These are phyloP conservation scores for Tenodera sinensis DNA, from an alignment of 2,888 invertebrate species.

Conservation along the genomic window DNA sequence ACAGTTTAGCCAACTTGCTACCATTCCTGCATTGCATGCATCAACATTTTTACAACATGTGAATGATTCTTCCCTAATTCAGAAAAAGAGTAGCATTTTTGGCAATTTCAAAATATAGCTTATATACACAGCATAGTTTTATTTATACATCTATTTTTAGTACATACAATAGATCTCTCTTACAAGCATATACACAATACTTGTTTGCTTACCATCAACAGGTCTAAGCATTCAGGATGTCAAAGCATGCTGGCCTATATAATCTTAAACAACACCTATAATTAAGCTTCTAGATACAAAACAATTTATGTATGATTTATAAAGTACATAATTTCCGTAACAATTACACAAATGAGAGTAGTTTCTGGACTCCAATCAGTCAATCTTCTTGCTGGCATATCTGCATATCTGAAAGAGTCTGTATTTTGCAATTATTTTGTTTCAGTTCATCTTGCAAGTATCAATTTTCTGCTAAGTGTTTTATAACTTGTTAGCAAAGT, in stretches of 20 bases:
- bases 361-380: background rate
- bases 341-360: background rate
- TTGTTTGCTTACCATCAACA: background rate
- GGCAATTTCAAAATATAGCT: background rate
- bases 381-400: background rate
- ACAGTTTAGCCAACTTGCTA: background rate
- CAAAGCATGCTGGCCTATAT: background rate
- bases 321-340: background rate
- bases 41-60: background rate
- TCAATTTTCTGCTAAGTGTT: no score
- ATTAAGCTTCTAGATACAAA: background rate
- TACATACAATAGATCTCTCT: background rate
- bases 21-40: background rate
- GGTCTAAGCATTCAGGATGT: background rate
- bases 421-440: no score
- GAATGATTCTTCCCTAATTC: background rate
- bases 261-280: background rate
- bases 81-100: background rate
- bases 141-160: background rate
- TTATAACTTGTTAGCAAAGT: no score
- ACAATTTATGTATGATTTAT: background rate
- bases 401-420: background rate
- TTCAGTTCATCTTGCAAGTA: no score
- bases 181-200: background rate
- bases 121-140: background rate